Evolutionary conservation across 1,140 invertebrate genomes (phyloP).

Genomic region (Bombus superbus): DNA sequence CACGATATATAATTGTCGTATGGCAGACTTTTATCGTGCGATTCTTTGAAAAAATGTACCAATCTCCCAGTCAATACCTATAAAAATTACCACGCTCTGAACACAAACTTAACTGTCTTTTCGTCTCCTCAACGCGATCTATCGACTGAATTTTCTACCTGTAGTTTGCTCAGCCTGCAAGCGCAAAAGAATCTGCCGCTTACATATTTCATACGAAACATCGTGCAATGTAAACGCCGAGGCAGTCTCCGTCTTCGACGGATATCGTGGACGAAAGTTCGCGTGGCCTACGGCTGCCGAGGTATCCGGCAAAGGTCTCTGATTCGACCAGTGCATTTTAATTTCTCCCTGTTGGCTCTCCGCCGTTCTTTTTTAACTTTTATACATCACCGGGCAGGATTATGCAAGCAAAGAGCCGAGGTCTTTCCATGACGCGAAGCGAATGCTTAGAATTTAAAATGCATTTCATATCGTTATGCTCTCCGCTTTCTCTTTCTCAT

Average conservation of each 20-base stretch:
- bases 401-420: constrained; percentile 65
- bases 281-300: constrained; percentile 5
- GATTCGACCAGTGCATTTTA: constrained; percentile 54
- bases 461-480: constrained; percentile 77
- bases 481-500: constrained; percentile 54
- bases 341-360: constrained; percentile 42
- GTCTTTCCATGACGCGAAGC: constrained; percentile 62
- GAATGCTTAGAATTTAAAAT: constrained; percentile 76
- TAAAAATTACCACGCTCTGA: neutral
- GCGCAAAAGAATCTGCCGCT: neutral
- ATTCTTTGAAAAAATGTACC: neutral
- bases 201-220: constrained; percentile 8
- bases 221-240: neutral
- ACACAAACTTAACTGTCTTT: neutral
- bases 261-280: constrained; percentile 17
- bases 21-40: neutral
- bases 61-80: neutral
- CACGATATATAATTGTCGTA: neutral
- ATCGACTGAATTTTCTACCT: neutral
- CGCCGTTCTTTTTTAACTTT: constrained; percentile 54
- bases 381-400: constrained; percentile 56
- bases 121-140: neutral
- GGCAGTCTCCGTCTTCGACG: neutral
- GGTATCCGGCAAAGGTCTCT: constrained; percentile 39
- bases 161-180: too few relatives aligned